Evolutionary conservation across 92 coral and sea anemone genomes (phyloP), one percentile per base, ranked within the genome.

Genomic region (Phymanthus crucifer): DNA sequence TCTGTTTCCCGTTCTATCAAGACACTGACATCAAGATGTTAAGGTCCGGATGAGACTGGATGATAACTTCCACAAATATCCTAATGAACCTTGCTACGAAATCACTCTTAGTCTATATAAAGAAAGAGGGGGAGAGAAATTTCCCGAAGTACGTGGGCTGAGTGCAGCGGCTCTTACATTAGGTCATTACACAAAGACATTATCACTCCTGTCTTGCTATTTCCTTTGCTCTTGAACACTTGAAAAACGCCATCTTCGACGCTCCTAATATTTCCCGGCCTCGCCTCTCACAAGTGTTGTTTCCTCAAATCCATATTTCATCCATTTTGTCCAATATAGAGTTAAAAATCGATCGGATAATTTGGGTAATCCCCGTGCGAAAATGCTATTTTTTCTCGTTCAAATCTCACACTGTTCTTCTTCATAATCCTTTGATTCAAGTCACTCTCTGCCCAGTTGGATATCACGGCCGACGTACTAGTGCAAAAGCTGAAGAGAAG

Each of bases 221-320:
- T 54, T 54, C 64, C 64, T 54, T 24, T 24, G 26, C n/a, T 54
- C 64, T 54, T 24, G 64, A 54, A 54, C 64, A 54, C 64, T 54
- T 54, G 64, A 54, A 54, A 54, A 21, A 14, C 64, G 64, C 27
- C 64, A 54, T 54, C 64, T 54, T 6, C 5, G 64, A 21, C 64
- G n/a, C 24, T 54, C 64, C 27, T 54, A 29, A 54, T 54, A 54
- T 54, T 21, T 21, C 21, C 64, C n/a, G 64, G 64, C 10, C 64
- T 54, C 27, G 64, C 10, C 64, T 54, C 27, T 21, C 29, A 54
- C 27, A 54, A 43, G 64, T 54, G 64, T 11, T 54, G 24, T 21
- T 21, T 54, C n/a, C 24, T 24, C 24, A 21, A 21, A 54, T 3
- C 27, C 21, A 54, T 3, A 54, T 54, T 14, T 54, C 64, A n/a